Evolutionary conservation across 2,113 vertebrate species (phyloP), one percentile per base, ranked within the genome.

Genomic region (Catharus fuscescens): DNA sequence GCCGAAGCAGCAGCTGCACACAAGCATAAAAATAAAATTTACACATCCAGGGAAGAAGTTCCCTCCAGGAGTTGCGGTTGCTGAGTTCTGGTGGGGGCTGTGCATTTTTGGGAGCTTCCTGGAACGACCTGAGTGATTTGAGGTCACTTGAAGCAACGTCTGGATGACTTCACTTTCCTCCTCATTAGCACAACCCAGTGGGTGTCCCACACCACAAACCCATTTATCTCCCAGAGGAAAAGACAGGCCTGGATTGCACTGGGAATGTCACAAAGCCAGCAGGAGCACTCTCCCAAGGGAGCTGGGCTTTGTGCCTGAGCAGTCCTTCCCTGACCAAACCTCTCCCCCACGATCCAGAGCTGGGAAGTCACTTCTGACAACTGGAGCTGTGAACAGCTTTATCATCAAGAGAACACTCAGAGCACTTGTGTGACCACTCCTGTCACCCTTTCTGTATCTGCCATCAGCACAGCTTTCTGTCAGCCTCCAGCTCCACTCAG

Each of bases 261-360:
- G 38, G 8, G 31, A 83, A 59, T 3, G 11, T 13, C 50, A 34
- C 53, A 44, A 47, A 16, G 16, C 11, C 5, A 25, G 19, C 59
- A 74, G 48, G 16, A 67, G 17, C 24, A 38, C 14, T 15, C 13
- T 18, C 45, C n/a, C 24, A 9, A 1, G 12, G 45, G 9, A 45
- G 11, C 29, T 2, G 19, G 8, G 29, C 18, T 29, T 11, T 23
- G 48, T 24, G 34, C 34, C 23, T 12, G 54, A 42, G 65, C 67
- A 48, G 54, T 45, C 50, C 50, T 61, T 21, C 62, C 66, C 34
- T 4, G 40, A 15, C 6, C 42, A 56, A 86, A 15, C 36, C 45
- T 18, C 20, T 26, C 26, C 56, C 59, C 36, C 6, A 3, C 0
- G 0, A 25, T 8, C 34, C 59, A 10, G 36, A 15, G 29, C 60